Evolutionary conservation across 2,113 vertebrate species (phyloP).

Genomic region (Python bivittatus): DNA sequence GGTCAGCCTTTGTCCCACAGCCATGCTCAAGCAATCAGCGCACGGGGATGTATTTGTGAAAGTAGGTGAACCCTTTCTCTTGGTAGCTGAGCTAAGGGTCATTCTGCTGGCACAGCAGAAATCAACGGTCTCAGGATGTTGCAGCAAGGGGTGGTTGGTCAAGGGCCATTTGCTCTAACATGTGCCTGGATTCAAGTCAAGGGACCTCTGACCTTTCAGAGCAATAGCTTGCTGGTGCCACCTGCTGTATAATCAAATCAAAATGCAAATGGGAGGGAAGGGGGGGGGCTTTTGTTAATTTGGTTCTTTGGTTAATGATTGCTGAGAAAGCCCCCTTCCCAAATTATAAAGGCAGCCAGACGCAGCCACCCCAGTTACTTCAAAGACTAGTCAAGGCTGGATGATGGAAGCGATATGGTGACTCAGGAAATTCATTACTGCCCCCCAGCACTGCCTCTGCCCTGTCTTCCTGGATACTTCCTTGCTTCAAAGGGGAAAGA

Average conservation of each 20-base stretch:
- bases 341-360: not conserved
- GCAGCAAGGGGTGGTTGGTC: not conserved
- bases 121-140: not conserved
- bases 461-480: not conserved
- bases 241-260: constrained; percentile 30
- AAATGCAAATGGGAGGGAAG: constrained; percentile 1
- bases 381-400: constrained; percentile 4
- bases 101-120: not conserved
- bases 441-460: not conserved
- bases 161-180: not conserved
- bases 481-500: constrained; percentile 36
- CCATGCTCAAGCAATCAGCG: not conserved
- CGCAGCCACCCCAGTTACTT: not conserved
- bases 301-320: constrained; percentile 26
- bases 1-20: not conserved
- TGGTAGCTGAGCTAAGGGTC: not conserved
- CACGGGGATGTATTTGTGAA: not conserved
- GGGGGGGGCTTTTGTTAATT: not conserved
- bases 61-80: not conserved
- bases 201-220: not conserved
- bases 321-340: constrained; percentile 1
- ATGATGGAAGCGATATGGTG: constrained; percentile 13
- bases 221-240: constrained; percentile 19
- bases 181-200: not conserved
- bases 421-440: constrained; percentile 16